Percentiles rank a stretch among this genome's conserved stretches.
Evolutionary conservation across 2,797 vertebrate genomes (phyloP).

Genomic region (Dermochelys coriacea): DNA sequence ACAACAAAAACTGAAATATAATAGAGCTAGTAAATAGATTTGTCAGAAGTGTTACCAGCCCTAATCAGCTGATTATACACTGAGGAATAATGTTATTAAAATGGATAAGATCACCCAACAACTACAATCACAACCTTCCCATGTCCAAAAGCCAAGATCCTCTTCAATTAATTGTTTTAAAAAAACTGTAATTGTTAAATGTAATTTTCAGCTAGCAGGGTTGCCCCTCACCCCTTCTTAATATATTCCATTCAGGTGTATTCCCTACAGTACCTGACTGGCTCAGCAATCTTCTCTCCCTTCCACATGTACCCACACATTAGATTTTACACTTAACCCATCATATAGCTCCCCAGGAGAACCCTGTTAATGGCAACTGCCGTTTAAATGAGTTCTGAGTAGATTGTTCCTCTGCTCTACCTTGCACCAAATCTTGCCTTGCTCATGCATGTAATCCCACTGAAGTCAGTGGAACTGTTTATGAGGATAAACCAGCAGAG

Average conservation of each 20-base stretch:
- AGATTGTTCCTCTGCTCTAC: conserved; percentile 58
- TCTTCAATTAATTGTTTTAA: conserved; percentile 47
- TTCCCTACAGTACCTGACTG: conserved; percentile 34
- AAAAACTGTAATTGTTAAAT: conserved; percentile 57
- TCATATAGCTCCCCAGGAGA: conserved; percentile 46
- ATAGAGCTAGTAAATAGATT: conserved; percentile 49
- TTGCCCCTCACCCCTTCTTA: conserved; percentile 5
- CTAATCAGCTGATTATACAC: background rate
- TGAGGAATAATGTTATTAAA: conserved; percentile 37
- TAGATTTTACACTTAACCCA: conserved; percentile 51
- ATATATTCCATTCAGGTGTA: background rate
- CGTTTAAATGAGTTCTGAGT: conserved; percentile 74
- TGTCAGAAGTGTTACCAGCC: conserved; percentile 11
- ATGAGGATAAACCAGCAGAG: background rate
- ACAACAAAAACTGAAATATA: background rate
- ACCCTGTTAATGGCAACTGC: conserved; percentile 70
- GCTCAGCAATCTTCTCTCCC: conserved; percentile 51
- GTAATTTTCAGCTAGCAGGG: conserved; percentile 48
- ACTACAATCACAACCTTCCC: background rate
- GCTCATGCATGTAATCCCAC: conserved; percentile 51
- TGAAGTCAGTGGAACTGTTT: conserved; percentile 48
- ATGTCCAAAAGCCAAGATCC: conserved; percentile 41
- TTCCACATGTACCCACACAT: conserved; percentile 9
- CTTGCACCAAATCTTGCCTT: conserved; percentile 55
- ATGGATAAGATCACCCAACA: conserved; percentile 47